A percentile compares a stretch with the other conserved stretches of the same genome.
Evolutionary conservation across 2,888 invertebrate genomes (phyloP).

Genomic region (Plebejus argus): DNA sequence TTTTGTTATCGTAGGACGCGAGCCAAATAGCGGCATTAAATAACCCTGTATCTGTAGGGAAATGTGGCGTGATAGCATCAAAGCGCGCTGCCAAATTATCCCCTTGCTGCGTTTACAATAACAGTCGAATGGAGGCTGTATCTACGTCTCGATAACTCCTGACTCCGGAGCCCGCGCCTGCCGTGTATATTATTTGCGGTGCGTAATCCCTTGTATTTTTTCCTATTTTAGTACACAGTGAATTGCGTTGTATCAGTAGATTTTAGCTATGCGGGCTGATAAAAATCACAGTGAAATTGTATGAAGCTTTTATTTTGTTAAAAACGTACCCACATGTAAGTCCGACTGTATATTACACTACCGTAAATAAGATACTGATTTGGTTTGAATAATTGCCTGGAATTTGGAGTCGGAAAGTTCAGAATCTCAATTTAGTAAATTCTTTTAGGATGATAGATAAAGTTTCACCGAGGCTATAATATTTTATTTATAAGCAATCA

Average conservation of each 20-base stretch:
- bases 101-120: constrained; percentile 70
- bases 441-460: constrained; percentile 5
- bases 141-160: constrained; percentile 21
- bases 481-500: constrained; percentile 24
- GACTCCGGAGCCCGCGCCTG: neutral
- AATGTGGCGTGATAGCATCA: constrained; percentile 70
- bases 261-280: neutral
- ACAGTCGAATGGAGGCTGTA: constrained; percentile 46
- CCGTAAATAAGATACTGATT: neutral
- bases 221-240: neutral
- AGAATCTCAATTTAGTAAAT: neutral
- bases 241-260: neutral
- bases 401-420: neutral
- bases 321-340: neutral
- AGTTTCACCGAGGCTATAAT: neutral
- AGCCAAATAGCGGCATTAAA: constrained; percentile 74
- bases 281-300: neutral
- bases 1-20: constrained; percentile 47
- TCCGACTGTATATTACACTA: neutral
- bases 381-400: neutral
- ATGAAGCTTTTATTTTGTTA: neutral
- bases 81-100: constrained; percentile 74
- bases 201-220: constrained; percentile 22
- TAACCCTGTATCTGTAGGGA: constrained; percentile 73
- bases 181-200: constrained; percentile 1